Evolutionary conservation across 1,140 invertebrate species (phyloP), one percentile per base, ranked within the genome.

Genomic region (Elymnias hypermnestra): DNA sequence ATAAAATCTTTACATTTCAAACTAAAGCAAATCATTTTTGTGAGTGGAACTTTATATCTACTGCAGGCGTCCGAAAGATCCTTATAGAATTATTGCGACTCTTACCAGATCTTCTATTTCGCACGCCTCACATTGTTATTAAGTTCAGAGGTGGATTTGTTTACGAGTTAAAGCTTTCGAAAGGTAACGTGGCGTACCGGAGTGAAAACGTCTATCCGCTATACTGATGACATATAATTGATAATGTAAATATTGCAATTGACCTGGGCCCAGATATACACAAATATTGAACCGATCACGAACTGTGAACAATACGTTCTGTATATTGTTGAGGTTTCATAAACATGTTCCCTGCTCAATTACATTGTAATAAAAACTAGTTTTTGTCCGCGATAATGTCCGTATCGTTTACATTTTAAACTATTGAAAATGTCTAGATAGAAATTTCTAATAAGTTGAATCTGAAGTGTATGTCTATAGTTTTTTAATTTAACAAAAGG

Each of bases 141-240:
- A 76, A 82, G 77, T 76, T 83, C 79, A 82, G 59, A 82, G 79
- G 73, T 83, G 70, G 72, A 53, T 71, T 81, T 76, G 77, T 84
- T 82, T 79, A 82, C 76, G 72, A 79, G 53, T 70, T 71, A 53
- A 74, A 67, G 68, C 73, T 78, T 81, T 81, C 67, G 72, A 84
- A 82, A 82, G 77, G 77, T 84, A 84, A 84, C 75, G 76, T 70
- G 66, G 54, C 59, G 57, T 41, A 56, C 53, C 50, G 69, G 69
- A 74, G 77, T 72, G 74, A 78, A 81, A 82, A 81, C 72, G 72
- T 69, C 52, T 63, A 55, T 68, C 42, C 53, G 63, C 63, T 56
- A 62, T 61, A 62, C 61, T 56, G 81, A 82, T 84, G 77, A 79
- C 79, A 82, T 67, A 78, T 64, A 73, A 73, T 78, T 76, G 81